Evolutionary conservation across 23 tunicate species (phyloP).

Genomic region (Aplidium turbinatum): DNA sequence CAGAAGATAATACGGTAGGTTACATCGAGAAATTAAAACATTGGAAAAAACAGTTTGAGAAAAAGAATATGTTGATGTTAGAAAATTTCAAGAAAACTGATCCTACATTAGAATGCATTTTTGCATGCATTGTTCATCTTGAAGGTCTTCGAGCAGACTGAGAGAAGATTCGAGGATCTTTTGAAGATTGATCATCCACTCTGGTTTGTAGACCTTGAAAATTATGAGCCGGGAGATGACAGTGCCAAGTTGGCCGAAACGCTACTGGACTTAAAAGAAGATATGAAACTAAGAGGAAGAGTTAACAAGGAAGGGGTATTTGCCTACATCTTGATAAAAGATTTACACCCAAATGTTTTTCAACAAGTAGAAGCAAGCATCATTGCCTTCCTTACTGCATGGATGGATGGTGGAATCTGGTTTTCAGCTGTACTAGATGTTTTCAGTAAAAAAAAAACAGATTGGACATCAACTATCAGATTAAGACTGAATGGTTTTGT

Average conservation of each 20-base stretch:
- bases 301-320: conserved; percentile 37
- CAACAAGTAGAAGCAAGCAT: conserved; percentile 35
- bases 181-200: conserved; percentile 15
- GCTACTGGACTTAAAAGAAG: conserved; percentile 26
- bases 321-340: conserved; percentile 34
- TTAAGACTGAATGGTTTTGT: conserved; percentile 20
- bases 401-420: conserved; percentile 40
- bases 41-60: conserved; percentile 3
- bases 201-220: conserved; percentile 27
- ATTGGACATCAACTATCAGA: conserved; percentile 30
- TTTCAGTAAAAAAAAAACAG: conserved; percentile 28
- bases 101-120: conserved; percentile 31
- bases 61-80: not conserved
- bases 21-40: not conserved
- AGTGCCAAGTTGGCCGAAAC: conserved; percentile 28
- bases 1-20: conserved; percentile 1
- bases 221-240: conserved; percentile 23
- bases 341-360: conserved; percentile 26
- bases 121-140: conserved; percentile 27
- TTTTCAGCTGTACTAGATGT: conserved; percentile 33
- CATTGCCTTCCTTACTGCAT: conserved; percentile 33
- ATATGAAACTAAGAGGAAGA: conserved; percentile 31
- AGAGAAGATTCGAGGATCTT: conserved; percentile 34
- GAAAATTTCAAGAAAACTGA: conserved; percentile 36
- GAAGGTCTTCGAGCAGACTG: conserved; percentile 32